A percentile compares a stretch with the other conserved stretches of the same genome.
Conservation (phyloP, 2,888 invertebrate genomes). For the Eledona agricola region DNA sequence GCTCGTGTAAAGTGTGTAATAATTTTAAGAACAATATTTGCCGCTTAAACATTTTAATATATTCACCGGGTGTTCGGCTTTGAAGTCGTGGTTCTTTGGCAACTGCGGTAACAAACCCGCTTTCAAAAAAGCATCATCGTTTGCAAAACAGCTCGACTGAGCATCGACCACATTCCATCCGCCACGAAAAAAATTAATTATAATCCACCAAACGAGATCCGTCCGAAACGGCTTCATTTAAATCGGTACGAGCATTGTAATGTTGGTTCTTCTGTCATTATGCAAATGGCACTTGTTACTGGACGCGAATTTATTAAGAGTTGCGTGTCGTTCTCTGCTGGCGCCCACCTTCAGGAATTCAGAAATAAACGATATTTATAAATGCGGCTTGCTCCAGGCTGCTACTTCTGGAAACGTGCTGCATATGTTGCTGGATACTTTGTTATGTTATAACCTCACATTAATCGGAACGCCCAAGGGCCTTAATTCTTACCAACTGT, state of each 20-base stretch:
- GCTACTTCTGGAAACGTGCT: too few species aligned
- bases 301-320: slow-evolving; percentile 11
- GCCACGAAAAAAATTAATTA: slow-evolving; percentile 31
- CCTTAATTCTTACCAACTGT: too few species aligned
- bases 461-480: too few species aligned
- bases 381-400: slow-evolving; percentile 7
- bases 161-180: slow-evolving; percentile 36
- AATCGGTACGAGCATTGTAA: slow-evolving; percentile 18
- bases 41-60: slow-evolving; percentile 29
- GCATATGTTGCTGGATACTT: too few species aligned
- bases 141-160: slow-evolving; percentile 30
- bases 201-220: slow-evolving; percentile 4
- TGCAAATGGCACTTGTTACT: slow-evolving; percentile 19
- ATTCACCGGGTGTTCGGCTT: slow-evolving; percentile 25
- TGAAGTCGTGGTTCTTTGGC: slow-evolving; percentile 16
- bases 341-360: slow-evolving; percentile 24
- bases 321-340: slow-evolving; percentile 21
- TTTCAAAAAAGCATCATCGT: too few species aligned
- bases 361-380: slow-evolving; percentile 22
- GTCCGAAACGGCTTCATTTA: slow-evolving; percentile 15
- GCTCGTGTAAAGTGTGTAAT: slow-evolving; percentile 26
- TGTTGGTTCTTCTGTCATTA: slow-evolving; percentile 15
- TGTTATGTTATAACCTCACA: too few species aligned
- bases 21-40: slow-evolving; percentile 29
- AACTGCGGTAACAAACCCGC: slow-evolving; percentile 16